These are phyloP conservation scores for Pelodytes ibericus DNA, from an alignment of 2,797 vertebrate genomes.

Conservation along the genomic window DNA sequence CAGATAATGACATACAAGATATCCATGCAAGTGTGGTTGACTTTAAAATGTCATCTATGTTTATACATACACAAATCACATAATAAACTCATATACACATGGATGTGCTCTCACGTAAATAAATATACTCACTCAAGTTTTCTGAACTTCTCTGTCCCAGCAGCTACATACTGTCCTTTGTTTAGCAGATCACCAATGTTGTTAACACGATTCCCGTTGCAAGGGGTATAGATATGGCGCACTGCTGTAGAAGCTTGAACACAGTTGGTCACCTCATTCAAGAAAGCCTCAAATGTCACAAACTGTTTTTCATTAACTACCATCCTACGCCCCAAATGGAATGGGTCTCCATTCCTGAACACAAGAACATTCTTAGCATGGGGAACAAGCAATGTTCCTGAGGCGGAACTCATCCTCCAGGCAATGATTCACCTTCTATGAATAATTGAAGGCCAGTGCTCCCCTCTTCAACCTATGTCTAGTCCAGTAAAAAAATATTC, in stretches of 20 bases:
- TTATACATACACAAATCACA: neutral
- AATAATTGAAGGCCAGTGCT: neutral
- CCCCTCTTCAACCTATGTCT: neutral
- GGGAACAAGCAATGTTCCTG: slow-evolving; percentile 60
- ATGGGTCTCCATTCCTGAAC: slow-evolving; percentile 88
- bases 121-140: slow-evolving; percentile 83
- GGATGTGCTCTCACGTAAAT: neutral
- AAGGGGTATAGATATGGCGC: slow-evolving; percentile 83
- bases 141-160: slow-evolving; percentile 85
- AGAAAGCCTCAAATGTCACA: slow-evolving; percentile 82
- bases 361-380: slow-evolving; percentile 84
- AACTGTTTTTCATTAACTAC: slow-evolving; percentile 83
- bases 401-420: slow-evolving; percentile 51
- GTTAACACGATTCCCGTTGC: slow-evolving; percentile 73
- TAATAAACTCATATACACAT: neutral
- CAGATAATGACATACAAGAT: neutral
- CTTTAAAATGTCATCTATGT: no score
- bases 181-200: slow-evolving; percentile 79
- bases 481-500: no score
- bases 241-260: slow-evolving; percentile 79
- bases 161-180: slow-evolving; percentile 85
- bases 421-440: neutral
- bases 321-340: slow-evolving; percentile 79
- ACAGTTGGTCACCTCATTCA: slow-evolving; percentile 82
- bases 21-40: neutral